Evolutionary conservation across 2,888 invertebrate genomes (phyloP), one percentile per base, ranked within the genome.

Genomic region (Hyposoter dolosus): DNA sequence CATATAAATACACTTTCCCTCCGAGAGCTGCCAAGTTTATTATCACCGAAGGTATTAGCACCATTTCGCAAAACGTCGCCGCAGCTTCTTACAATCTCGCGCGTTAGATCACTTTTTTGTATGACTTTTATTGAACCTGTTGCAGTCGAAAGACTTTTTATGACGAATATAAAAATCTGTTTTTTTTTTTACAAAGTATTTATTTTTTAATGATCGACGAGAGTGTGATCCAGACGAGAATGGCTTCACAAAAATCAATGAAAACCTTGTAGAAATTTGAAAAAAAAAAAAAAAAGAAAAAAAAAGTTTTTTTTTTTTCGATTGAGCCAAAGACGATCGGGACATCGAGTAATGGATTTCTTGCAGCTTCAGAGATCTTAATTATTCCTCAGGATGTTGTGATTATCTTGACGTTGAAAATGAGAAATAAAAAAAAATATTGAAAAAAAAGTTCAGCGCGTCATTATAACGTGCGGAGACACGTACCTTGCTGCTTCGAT

Each of bases 1-100:
- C 74, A 69, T 78, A 71, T 23, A 75, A 85, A 74, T 78, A 63
- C 43, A 74, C 82, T 85, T 85, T 85, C 82, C 74, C 85, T 85
- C 35, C 82, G 68, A 82, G 69, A 82, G 69, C 78, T 56, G 19
- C 82, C n/a, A 85, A 85, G 82, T 85, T 85, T 82, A 82, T 82
- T 82, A 82, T 82, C 85, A 82, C 74, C 72, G 45, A 68, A 50
- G 53, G 35, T 32, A 78, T 82, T 82, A 75, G 78, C 71, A 43
- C 63, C 17, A 43, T 85, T 82, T 82, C 69, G 82, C 69, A 85
- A 84, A 81, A 75, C 43, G 43, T 75, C 43, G 43, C 69, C 60
- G 81, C 79, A 12, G 60, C 32, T 60, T 15, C 19, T 23, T 47
- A 28, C 72, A 32, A 4, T 6, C 40, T 40, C 43, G 65, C 60